Conservation (phyloP, 1,140 invertebrate genomes). For the Drosophila orena region DNA sequence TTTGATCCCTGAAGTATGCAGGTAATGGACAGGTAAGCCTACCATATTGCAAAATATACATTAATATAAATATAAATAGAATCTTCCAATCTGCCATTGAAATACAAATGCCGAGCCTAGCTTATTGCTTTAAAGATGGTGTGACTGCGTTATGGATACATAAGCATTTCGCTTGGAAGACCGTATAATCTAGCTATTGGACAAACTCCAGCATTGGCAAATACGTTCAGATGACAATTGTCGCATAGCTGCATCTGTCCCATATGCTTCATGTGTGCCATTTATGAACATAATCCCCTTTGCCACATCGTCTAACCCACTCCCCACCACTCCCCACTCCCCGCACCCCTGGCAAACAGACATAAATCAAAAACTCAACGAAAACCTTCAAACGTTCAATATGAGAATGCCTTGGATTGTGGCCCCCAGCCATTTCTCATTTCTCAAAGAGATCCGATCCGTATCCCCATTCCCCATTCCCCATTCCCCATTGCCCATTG, state of each 20-base stretch:
- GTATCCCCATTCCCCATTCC: conserved; percentile 6
- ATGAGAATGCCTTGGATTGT: conserved; percentile 40
- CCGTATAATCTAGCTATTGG: not conserved
- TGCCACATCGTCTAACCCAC: conserved; percentile 8
- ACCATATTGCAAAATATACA: not conserved
- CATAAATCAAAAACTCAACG: conserved; percentile 69
- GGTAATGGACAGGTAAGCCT: not conserved
- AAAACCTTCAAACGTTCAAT: conserved; percentile 72
- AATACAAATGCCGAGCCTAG: not conserved
- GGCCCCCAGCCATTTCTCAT: conserved; percentile 26
- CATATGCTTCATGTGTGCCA: conserved; percentile 25
- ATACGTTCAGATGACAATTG: conserved; percentile 4
- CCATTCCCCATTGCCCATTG: conserved; percentile 38
- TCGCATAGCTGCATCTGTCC: conserved; percentile 15
- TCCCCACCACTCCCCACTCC: no score
- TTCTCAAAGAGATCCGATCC: conserved; percentile 5
- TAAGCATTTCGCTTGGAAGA: not conserved
- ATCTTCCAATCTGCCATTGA: no score
- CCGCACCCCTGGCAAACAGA: conserved; percentile 15
- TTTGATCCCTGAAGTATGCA: not conserved
- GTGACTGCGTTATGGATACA: not conserved
- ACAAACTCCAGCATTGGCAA: not conserved
- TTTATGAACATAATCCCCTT: conserved; percentile 36
- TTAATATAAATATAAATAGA: no score
- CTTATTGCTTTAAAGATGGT: not conserved